A percentile compares a stretch with the other conserved stretches of the same genome.
Evolutionary conservation across 2,797 vertebrate genomes (phyloP).

Genomic region (Alca torda): DNA sequence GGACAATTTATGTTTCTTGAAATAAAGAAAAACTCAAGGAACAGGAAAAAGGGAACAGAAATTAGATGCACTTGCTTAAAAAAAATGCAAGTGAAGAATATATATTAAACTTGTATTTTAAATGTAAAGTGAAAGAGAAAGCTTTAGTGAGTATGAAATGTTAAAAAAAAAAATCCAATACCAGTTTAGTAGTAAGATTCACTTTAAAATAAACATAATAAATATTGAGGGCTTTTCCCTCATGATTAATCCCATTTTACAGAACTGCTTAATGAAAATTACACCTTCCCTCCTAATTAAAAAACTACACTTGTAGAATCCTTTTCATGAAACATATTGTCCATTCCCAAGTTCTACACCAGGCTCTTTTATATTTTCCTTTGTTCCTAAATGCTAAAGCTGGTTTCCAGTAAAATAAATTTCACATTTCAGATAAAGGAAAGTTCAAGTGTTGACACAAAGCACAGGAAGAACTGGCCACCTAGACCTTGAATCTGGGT

Average conservation of each 20-base stretch:
- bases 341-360: background rate
- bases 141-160: background rate
- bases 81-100: background rate
- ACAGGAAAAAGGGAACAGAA: background rate
- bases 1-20: background rate
- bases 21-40: background rate
- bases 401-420: background rate
- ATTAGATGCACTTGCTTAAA: background rate
- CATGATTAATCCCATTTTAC: background rate
- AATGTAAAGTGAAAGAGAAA: background rate
- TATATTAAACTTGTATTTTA: background rate
- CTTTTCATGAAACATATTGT: background rate
- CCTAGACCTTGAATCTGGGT: background rate
- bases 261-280: background rate
- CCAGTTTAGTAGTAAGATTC: background rate
- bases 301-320: background rate
- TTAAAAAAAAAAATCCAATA: background rate
- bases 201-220: background rate
- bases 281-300: background rate
- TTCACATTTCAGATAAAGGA: background rate
- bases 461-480: background rate
- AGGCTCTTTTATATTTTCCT: background rate
- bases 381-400: background rate
- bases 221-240: background rate
- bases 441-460: background rate